Evolutionary conservation across 2,888 invertebrate genomes (phyloP).

Genomic region (Apamea sordens): DNA sequence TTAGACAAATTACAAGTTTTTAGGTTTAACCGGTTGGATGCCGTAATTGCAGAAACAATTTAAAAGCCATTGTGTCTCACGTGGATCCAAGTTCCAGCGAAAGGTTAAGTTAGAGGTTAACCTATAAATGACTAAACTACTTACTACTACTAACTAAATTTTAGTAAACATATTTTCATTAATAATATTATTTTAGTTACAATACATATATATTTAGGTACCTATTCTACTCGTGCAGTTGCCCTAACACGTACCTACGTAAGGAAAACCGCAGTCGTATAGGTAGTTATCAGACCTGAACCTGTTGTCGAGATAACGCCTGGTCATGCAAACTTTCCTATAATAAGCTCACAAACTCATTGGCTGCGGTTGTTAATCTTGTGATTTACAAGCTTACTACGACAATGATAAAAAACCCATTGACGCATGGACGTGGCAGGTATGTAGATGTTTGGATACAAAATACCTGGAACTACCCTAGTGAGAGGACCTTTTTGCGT

Average conservation of each 20-base stretch:
- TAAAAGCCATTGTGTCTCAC: background rate
- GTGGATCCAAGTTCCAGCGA: background rate
- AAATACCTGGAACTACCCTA: background rate
- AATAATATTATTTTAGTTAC: background rate
- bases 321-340: slow-evolving; percentile 44
- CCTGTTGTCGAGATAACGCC: slow-evolving; percentile 12
- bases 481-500: background rate
- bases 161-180: background rate
- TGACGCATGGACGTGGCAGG: background rate
- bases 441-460: background rate
- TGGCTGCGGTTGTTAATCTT: slow-evolving; percentile 14
- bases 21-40: background rate
- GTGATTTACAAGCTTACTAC: slow-evolving; percentile 11
- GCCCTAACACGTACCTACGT: slow-evolving; percentile 11
- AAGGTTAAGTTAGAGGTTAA: background rate
- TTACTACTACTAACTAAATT: too few species aligned
- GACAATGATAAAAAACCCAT: slow-evolving; percentile 8
- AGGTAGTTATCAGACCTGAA: slow-evolving; percentile 6
- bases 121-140: background rate
- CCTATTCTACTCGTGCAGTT: slow-evolving; percentile 1
- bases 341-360: slow-evolving; percentile 22
- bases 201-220: background rate
- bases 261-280: slow-evolving; percentile 49
- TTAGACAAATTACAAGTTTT: background rate
- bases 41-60: background rate